Base-by-base conservation (phyloP, 2,888 invertebrate genomes). In the Hermaeophaga mercurialis region DNA sequence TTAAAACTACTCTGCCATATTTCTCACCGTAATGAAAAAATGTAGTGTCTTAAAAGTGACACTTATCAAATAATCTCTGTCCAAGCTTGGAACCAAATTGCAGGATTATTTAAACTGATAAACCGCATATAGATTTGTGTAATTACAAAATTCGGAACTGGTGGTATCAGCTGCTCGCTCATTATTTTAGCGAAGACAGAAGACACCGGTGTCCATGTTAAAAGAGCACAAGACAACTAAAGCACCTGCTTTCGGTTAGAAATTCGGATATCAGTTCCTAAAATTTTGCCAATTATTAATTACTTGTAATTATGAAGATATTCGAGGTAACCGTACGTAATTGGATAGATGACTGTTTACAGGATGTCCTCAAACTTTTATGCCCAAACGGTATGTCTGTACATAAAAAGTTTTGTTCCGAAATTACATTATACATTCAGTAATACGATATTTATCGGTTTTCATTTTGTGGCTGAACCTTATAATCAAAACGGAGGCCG, bases 111-210 rank as follows among this genome's bases (percentile, higher is more conserved):
- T 9, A 9, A 12, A 11, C 31, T 12, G 31, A 31, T 31, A 31
- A 31, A 31, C 31, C 31, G 12, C n/a, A 31, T 31, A 31, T 31
- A 31, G 31, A 31, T 31, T 31, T 31, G 31, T 31, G 31, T 31
- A 31, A 31, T 31, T 31, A 31, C 31, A 31, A 31, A 31, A 31
- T 31, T n/a, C 31, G 12, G 31, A 31, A 12, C 31, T 31, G 31
- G 2, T 12, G 31, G 11, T 31, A 31, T 5, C 31, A 12, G 31
- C 31, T 12, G 31, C 3, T 11, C 12, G 31, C 6, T 31, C 31
- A 12, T 31, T 31, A 31, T 31, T 31, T 31, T 31, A 31, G 31
- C 22, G 22, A 22, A 5, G 22, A 22, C 31, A 31, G 12, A 11
- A 31, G 11, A 31, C 31, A 12, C 31, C 26, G 26, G 26, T 9